Percentiles rank a stretch among this genome's conserved stretches.
These are phyloP conservation scores for Grus americana DNA, from an alignment of 2,113 vertebrate genomes.

Conservation along the genomic window DNA sequence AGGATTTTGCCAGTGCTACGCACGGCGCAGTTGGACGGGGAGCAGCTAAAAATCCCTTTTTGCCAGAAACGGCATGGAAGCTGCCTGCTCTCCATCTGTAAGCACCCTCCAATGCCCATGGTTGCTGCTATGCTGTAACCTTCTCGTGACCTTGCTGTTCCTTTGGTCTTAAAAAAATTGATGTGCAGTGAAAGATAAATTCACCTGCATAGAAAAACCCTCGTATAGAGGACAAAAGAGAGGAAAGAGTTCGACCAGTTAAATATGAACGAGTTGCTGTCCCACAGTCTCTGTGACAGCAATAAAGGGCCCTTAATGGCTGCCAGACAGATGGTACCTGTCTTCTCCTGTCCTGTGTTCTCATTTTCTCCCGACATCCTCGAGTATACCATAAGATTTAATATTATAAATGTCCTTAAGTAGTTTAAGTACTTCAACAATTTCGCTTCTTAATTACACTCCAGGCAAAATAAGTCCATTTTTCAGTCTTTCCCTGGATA, in stretches of 20 bases:
- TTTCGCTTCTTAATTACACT: neutral
- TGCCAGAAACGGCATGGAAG: accelerated
- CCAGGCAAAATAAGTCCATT: neutral
- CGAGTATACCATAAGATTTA: neutral
- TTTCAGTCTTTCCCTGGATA: neutral
- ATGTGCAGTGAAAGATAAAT: neutral
- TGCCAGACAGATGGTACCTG: neutral
- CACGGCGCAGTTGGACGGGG: neutral
- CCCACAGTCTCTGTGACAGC: neutral
- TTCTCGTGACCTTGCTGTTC: accelerated
- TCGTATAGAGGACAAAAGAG: neutral
- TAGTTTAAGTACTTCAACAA: neutral
- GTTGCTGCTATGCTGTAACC: neutral
- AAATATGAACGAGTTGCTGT: neutral
- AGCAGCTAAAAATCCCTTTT: neutral
- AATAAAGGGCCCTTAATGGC: neutral
- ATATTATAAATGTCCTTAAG: neutral
- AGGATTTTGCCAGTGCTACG: accelerated
- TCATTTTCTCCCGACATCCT: neutral
- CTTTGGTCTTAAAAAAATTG: neutral
- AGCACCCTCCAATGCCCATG: accelerated
- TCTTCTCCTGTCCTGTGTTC: neutral
- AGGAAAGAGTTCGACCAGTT: neutral
- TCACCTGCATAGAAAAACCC: neutral
- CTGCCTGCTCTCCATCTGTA: neutral